phyloP scores from a whole-genome alignment of 2,888 invertebrate species.

The Xylota segnis region DNA sequence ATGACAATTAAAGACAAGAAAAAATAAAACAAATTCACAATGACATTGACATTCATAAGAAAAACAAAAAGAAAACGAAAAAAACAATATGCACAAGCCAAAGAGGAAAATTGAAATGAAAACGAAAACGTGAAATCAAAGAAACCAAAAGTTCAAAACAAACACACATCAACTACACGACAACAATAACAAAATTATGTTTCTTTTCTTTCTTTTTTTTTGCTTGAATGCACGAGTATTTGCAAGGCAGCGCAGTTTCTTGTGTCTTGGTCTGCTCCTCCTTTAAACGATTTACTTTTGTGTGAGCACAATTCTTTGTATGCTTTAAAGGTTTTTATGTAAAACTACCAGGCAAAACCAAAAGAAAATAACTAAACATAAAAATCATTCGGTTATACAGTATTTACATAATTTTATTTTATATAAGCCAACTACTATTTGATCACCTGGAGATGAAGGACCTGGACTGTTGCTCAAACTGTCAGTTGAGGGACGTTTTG shows the following conservation, averaged over 20 bases:
- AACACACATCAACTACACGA: conserved; percentile 23
- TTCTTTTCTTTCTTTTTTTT: too few species aligned
- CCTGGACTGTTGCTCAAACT: conserved; percentile 87
- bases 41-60: conserved; percentile 56
- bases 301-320: conserved; percentile 25
- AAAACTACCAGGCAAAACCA: conserved; percentile 62
- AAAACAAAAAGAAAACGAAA: background rate
- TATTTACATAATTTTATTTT: conserved; percentile 39
- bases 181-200: background rate
- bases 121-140: conserved; percentile 10
- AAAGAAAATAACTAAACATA: conserved; percentile 12
- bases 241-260: background rate
- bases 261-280: conserved; percentile 27
- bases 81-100: background rate
- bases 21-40: background rate
- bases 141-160: conserved; percentile 26
- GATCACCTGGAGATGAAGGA: conserved; percentile 86
- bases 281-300: conserved; percentile 11
- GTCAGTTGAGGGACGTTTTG: conserved; percentile 87
- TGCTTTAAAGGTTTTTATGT: conserved; percentile 4
- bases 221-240: too few species aligned
- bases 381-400: conserved; percentile 34
- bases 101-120: conserved; percentile 10
- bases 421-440: conserved; percentile 66
- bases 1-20: conserved; percentile 46